phyloP scores from a whole-genome alignment of 2,888 invertebrate species.

The Onchidella celtica region DNA sequence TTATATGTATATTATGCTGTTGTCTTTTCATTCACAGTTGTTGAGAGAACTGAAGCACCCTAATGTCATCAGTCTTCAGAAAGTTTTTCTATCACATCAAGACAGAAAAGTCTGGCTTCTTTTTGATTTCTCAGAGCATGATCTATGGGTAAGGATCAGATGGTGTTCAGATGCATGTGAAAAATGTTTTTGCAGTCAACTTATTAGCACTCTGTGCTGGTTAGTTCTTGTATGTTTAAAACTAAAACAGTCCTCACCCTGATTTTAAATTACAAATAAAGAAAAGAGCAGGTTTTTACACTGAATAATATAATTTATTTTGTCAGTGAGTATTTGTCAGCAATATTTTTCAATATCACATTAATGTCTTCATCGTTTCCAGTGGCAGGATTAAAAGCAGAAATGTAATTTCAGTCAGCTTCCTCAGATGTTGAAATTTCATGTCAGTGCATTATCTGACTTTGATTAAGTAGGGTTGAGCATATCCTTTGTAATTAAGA shows the following conservation, averaged over 20 bases:
- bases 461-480: no score
- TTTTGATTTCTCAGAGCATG: slow-evolving; percentile 99
- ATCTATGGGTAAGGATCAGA: slow-evolving; percentile 88
- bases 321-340: no score
- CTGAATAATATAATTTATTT: no score
- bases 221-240: neutral
- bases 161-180: neutral
- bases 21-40: slow-evolving; percentile 84
- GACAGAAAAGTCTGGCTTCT: slow-evolving; percentile 98
- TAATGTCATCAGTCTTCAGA: slow-evolving; percentile 97
- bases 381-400: no score
- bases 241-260: no score
- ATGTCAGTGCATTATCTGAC: no score
- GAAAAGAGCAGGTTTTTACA: neutral
- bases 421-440: no score
- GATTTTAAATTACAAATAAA: neutral
- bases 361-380: no score
- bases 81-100: slow-evolving; percentile 97
- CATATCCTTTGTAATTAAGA: no score
- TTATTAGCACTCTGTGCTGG: neutral
- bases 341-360: no score
- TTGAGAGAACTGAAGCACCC: slow-evolving; percentile 97
- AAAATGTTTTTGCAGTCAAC: neutral
- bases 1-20: no score
- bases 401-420: no score